Evolutionary conservation across 2,113 vertebrate species (phyloP), one percentile per base, ranked within the genome.

Genomic region (Lipophrys pholis): DNA sequence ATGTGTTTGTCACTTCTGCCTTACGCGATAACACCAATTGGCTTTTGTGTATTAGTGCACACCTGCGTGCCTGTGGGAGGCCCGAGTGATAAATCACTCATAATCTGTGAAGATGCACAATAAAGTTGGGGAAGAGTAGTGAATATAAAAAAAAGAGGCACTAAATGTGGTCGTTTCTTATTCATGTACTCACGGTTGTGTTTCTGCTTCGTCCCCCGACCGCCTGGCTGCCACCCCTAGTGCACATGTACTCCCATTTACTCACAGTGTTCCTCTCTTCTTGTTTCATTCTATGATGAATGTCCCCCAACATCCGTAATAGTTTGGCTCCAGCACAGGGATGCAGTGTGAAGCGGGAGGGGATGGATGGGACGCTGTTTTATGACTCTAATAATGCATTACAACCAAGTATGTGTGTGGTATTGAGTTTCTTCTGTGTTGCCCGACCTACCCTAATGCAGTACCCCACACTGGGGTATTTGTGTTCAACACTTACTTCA

Each of bases 41-140:
- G 21, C 21, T n/a, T n/a, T n/a, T n/a, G n/a, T n/a, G n/a, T n/a
- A 30, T 30, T 30, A 30, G 21, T 30, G 21, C 21, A 30, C 21
- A 30, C 21, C 21, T 30, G 21, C 21, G 21, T 30, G 21, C 21
- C 21, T 69, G 55, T 56, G 41, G 14, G 56, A 75, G 53, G 73
- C 48, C 65, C 45, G 61, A 69, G 42, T 57, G 68, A 76, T 66
- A 69, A 82, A 17, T 60, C 82, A 84, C 49, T 90, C 71, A 63
- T 62, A 21, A 68, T 57, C 77, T 74, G 56, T 75, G 57, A 69
- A 80, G 79, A 88, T 81, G 73, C 78, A 81, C 7, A 60, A 21
- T 49, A 40, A 78, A 75, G 48, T 64, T 63, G 41, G 21, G 53
- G 3, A 49, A 50, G 61, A 40, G 72, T 0, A 7, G n/a, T 49